Percentiles rank a stretch among this genome's conserved stretches.
These are phyloP conservation scores for Sycophaga agraensis DNA, from an alignment of 1,140 invertebrate species.

Conservation along the genomic window DNA sequence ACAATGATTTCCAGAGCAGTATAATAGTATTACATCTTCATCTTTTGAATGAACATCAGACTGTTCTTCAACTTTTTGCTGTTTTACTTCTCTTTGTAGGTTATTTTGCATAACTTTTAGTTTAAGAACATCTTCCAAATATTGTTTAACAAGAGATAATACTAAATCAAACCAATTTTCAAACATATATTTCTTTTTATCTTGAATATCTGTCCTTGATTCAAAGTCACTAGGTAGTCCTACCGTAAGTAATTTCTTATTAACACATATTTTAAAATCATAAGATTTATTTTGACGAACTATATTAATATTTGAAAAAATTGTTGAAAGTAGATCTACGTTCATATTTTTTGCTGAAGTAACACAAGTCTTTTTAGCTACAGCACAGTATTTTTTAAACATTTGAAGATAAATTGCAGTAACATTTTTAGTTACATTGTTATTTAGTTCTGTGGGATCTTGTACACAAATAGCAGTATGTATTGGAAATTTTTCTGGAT, in stretches of 20 bases:
- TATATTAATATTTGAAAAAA: constrained; percentile 30
- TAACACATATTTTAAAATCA: not conserved
- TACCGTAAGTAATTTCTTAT: constrained; percentile 26
- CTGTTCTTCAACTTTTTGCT: constrained; percentile 39
- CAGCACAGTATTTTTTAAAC: constrained; percentile 37
- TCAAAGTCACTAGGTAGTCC: constrained; percentile 34
- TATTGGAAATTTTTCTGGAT: constrained; percentile 43
- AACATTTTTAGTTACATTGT: constrained; percentile 56
- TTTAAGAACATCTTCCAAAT: constrained; percentile 43
- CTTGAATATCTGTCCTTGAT: constrained; percentile 2
- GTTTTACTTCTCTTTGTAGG: constrained; percentile 36
- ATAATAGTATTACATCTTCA: constrained; percentile 32
- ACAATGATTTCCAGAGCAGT: constrained; percentile 37
- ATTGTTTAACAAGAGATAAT: constrained; percentile 37
- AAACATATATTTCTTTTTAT: constrained; percentile 28
- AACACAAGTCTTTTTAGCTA: constrained; percentile 35
- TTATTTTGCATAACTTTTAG: constrained; percentile 35
- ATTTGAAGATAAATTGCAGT: constrained; percentile 24
- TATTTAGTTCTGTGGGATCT: constrained; percentile 64
- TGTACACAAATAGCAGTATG: constrained; percentile 59
- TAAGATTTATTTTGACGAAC: not conserved
- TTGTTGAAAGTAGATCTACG: constrained; percentile 34
- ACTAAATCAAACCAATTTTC: constrained; percentile 37
- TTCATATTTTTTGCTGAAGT: constrained; percentile 25
- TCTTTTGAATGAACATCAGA: constrained; percentile 46